These are phyloP conservation scores for Gymnocheta viridis DNA, from an alignment of 2,888 invertebrate species.

Conservation along the genomic window DNA sequence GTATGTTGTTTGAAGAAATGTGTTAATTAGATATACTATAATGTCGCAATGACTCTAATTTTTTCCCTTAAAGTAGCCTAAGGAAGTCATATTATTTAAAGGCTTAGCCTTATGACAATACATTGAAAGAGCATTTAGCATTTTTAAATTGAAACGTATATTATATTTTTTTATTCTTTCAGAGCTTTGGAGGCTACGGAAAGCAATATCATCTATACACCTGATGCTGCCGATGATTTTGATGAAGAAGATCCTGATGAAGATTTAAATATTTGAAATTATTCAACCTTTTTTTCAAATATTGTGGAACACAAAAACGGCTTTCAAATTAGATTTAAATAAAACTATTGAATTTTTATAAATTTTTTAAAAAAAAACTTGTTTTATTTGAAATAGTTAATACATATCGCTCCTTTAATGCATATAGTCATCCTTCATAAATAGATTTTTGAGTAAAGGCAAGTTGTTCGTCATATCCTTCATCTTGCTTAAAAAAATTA, in stretches of 20 bases:
- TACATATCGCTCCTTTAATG: too few species aligned
- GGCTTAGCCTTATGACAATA: neutral
- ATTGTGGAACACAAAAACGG: neutral
- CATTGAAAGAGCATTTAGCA: too few species aligned
- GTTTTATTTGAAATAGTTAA: neutral
- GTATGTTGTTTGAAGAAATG: conserved; percentile 71
- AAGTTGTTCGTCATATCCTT: too few species aligned
- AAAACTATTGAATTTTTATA: conserved; percentile 25
- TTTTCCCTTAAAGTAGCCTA: neutral
- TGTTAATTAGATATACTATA: neutral
- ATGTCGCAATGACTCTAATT: neutral
- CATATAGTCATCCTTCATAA: too few species aligned
- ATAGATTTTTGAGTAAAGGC: too few species aligned
- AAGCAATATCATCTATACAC: conserved; percentile 88
- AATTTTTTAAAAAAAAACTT: neutral
- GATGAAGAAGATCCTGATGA: conserved; percentile 90
- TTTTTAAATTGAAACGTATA: too few species aligned
- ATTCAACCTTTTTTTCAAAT: conserved; percentile 78
- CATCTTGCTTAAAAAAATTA: too few species aligned
- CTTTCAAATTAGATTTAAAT: conserved; percentile 25
- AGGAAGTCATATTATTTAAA: neutral
- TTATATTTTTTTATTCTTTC: neutral
- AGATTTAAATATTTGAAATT: conserved; percentile 83
- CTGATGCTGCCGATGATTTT: conserved; percentile 91
- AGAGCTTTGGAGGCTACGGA: conserved; percentile 83